Evolutionary conservation across 2,797 vertebrate species (phyloP).

Genomic region (Pempheris klunzingeri): DNA sequence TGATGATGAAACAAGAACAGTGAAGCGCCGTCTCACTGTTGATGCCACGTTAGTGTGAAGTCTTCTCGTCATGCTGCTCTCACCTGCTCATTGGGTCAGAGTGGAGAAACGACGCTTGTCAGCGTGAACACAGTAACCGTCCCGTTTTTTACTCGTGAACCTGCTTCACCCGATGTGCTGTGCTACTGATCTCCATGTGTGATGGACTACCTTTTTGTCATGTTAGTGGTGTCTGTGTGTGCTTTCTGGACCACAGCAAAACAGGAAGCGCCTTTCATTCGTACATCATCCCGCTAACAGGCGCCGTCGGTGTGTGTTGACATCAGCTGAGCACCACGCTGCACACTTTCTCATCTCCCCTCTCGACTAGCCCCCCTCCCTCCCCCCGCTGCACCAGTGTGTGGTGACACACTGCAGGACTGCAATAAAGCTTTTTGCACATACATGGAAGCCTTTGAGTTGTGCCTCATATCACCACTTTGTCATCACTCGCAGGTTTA

Average conservation of each 20-base stretch:
- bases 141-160: neutral
- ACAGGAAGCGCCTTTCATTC: conserved; percentile 22
- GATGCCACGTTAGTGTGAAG: neutral
- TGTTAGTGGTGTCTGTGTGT: neutral
- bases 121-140: neutral
- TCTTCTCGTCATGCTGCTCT: conserved; percentile 12
- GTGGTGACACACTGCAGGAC: conserved; percentile 61
- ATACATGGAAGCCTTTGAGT: conserved; percentile 53
- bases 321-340: conserved; percentile 7
- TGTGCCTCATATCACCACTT: conserved; percentile 41
- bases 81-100: neutral
- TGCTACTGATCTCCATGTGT: conserved; percentile 21
- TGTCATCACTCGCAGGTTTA: conserved; percentile 14
- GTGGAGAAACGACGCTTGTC: neutral
- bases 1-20: neutral
- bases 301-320: neutral
- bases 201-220: neutral
- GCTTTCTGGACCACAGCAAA: neutral
- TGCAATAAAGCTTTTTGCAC: conserved; percentile 79
- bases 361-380: neutral
- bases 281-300: neutral
- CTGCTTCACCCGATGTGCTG: conserved; percentile 20
- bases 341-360: conserved; percentile 21
- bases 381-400: neutral
- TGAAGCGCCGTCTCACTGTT: neutral